Evolutionary conservation across 2,888 invertebrate species (phyloP), one percentile per base, ranked within the genome.

Genomic region (Formica aserva): DNA sequence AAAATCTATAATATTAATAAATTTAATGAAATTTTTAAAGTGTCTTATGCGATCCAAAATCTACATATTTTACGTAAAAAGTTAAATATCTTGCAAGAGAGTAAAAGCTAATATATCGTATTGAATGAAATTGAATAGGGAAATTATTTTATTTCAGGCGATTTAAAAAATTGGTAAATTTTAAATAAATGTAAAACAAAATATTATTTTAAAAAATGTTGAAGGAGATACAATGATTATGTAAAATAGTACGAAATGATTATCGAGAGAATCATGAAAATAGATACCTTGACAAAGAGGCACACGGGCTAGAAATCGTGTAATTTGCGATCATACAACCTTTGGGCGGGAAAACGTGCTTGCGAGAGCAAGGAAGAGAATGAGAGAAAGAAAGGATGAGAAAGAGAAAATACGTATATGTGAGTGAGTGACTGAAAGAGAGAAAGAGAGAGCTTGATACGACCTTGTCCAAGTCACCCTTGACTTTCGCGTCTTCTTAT

Each of bases 401-500:
- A 77, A 66, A 38, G 15, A 66, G 15, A 77, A 18, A 52, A 6
- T n/a, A 22, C 3, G 3, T 15, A n/a, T n/a, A 1, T 26, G 6
- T 6, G 32, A 13, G 22, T 11, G 65, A 5, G n/a, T 22, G 13
- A 67, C 3, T 26, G 13, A 45, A 4, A 71, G 71, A 57, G 22
- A 77, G 29, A 66, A 29, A 77, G 29, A 38, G 29, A 69, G 32
- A 69, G 78, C 29, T 80, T 11, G 32, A 26, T 52, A 45, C 45
- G 38, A 76, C 76, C 76, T 82, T 52, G n/a, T 76, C 55, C 35
- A 22, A 18, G 57, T 66, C 82, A 75, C 82, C 76, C 76, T 82
- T 76, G 82, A 82, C 82, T 66, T 82, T 82, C 82, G 63, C 80
- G 63, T 66, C 57, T 67, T 26, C 77, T 60, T 57, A 32, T 18